Conservation (phyloP, 1,140 invertebrate species). For the Sycophila sp. region DNA sequence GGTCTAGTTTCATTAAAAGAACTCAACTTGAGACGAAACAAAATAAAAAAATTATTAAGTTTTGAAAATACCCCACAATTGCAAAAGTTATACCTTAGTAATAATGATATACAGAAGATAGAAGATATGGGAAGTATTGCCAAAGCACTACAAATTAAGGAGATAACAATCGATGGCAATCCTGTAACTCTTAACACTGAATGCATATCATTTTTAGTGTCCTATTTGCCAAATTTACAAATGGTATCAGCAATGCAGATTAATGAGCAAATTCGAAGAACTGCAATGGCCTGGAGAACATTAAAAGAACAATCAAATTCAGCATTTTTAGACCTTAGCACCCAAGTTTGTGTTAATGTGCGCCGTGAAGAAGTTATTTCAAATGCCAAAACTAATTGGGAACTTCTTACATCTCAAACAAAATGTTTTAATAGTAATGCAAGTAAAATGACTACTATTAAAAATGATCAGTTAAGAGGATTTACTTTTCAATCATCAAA, state of each 20-base stretch:
- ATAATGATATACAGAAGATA: slow-evolving; percentile 86
- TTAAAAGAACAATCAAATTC: slow-evolving; percentile 78
- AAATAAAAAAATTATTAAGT: slow-evolving; percentile 81
- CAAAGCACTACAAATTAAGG: slow-evolving; percentile 77
- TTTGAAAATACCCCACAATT: slow-evolving; percentile 83
- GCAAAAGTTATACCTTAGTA: slow-evolving; percentile 84
- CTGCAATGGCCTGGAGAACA: slow-evolving; percentile 79
- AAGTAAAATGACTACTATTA: slow-evolving; percentile 43
- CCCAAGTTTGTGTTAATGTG: slow-evolving; percentile 73
- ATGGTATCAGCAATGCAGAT: slow-evolving; percentile 79
- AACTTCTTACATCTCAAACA: slow-evolving; percentile 76
- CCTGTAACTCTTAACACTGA: slow-evolving; percentile 79
- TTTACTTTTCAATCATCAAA: slow-evolving; percentile 51
- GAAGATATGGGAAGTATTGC: slow-evolving; percentile 83
- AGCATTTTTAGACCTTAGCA: slow-evolving; percentile 74
- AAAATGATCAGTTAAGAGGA: slow-evolving; percentile 46
- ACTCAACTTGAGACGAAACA: slow-evolving; percentile 87
- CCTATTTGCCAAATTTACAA: slow-evolving; percentile 77
- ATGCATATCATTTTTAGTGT: slow-evolving; percentile 81
- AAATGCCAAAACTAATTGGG: slow-evolving; percentile 85
- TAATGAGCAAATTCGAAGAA: slow-evolving; percentile 78
- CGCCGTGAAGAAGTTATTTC: slow-evolving; percentile 81
- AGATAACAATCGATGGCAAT: slow-evolving; percentile 89
- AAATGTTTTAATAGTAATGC: slow-evolving; percentile 56
- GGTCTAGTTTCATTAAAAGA: slow-evolving; percentile 83